Conservation (phyloP, 92 coral and sea anemone species). For the Porites divaricata region DNA sequence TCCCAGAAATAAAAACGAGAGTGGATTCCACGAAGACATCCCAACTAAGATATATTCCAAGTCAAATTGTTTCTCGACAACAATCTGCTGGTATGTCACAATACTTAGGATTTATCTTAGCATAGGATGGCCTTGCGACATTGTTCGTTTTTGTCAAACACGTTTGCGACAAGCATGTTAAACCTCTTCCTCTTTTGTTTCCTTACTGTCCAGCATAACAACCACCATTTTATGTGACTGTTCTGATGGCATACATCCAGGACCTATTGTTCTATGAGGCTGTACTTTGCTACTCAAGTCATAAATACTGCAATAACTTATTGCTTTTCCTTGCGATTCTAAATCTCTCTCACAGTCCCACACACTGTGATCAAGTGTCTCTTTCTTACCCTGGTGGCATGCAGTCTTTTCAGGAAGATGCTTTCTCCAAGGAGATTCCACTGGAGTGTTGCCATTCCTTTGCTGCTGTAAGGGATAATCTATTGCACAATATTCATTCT, state of each 20-base stretch:
- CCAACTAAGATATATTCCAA: too few relatives aligned
- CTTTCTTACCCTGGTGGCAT: background rate
- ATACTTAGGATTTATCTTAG: too few relatives aligned
- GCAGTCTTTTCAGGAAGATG: constrained; percentile 2
- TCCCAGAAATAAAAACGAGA: too few relatives aligned
- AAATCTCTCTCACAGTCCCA: background rate
- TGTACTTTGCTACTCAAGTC: background rate
- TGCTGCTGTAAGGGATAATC: constrained; percentile 1
- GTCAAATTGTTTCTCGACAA: too few relatives aligned
- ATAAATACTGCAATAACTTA: constrained; percentile 8
- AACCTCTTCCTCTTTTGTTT: constrained; percentile 23
- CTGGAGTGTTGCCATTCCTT: background rate
- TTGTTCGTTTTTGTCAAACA: too few relatives aligned
- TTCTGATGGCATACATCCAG: background rate
- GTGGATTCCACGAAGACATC: too few relatives aligned
- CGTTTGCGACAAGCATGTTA: background rate
- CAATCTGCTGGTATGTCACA: too few relatives aligned
- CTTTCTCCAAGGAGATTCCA: constrained; percentile 8
- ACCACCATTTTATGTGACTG: constrained; percentile 19
- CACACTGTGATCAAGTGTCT: background rate
- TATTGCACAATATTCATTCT: constrained; percentile 6
- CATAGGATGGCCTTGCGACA: too few relatives aligned
- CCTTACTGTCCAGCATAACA: constrained; percentile 14
- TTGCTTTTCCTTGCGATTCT: constrained; percentile 24
- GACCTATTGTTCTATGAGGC: background rate